phyloP scores from a whole-genome alignment of 1,140 invertebrate species.

The Conus ventricosus region DNA sequence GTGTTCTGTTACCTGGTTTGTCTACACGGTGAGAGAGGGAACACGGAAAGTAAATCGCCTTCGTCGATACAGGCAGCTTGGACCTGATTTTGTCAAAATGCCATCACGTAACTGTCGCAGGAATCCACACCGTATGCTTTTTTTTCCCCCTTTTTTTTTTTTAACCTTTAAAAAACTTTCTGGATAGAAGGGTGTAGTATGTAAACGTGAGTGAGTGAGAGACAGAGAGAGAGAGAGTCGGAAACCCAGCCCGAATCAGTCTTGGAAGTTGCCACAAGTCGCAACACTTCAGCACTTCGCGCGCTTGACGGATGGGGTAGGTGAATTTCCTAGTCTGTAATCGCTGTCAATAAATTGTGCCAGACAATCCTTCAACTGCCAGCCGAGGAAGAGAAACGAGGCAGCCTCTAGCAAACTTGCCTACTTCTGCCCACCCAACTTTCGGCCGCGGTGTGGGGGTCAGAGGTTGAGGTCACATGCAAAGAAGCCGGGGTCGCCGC shows the following conservation, averaged over 20 bases:
- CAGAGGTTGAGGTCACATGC: constrained; percentile 38
- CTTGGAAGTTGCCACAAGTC: neutral
- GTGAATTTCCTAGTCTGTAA: constrained; percentile 7
- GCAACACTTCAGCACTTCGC: neutral
- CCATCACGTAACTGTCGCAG: neutral
- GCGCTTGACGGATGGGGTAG: constrained; percentile 17
- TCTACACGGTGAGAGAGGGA: neutral
- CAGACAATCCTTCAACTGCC: constrained; percentile 34
- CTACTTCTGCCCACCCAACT: constrained; percentile 30
- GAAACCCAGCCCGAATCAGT: neutral
- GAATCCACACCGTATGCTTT: neutral
- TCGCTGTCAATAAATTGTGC: constrained; percentile 38
- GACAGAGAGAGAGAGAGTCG: neutral
- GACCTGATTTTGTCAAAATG: neutral
- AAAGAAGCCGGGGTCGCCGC: constrained; percentile 26
- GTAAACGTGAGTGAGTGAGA: neutral
- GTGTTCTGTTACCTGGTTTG: no score
- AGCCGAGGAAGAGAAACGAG: constrained; percentile 18
- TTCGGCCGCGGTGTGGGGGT: neutral
- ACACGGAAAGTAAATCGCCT: neutral
- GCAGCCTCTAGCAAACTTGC: constrained; percentile 19
- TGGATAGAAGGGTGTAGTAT: no score
- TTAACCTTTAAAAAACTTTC: no score
- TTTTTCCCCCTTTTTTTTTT: no score
- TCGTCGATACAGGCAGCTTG: neutral